These are phyloP conservation scores for Megamerina dolium DNA, from an alignment of 2,888 invertebrate genomes.

Conservation along the genomic window DNA sequence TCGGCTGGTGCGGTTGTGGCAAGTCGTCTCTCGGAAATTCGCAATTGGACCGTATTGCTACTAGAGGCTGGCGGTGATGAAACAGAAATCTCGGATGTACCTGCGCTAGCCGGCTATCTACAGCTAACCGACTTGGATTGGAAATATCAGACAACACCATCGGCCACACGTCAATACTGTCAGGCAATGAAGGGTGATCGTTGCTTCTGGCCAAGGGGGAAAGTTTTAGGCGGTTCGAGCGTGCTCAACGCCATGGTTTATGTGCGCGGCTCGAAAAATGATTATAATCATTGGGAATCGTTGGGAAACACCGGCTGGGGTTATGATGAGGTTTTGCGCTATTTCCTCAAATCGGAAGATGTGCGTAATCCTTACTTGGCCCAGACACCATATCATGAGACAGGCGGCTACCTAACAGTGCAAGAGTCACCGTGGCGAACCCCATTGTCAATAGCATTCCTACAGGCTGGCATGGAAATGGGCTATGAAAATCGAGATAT, in stretches of 20 bases:
- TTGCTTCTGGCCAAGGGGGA: slow-evolving; percentile 89
- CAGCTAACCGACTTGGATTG: slow-evolving; percentile 85
- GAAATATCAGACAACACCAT: slow-evolving; percentile 84
- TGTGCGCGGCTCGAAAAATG: slow-evolving; percentile 77
- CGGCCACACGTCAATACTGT: slow-evolving; percentile 71
- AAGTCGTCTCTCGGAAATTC: slow-evolving; percentile 71
- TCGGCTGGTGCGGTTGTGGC: slow-evolving; percentile 87
- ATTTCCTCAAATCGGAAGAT: slow-evolving; percentile 83
- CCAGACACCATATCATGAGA: slow-evolving; percentile 66
- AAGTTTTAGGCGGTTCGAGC: slow-evolving; percentile 81
- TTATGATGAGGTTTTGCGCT: slow-evolving; percentile 72
- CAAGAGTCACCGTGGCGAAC: slow-evolving; percentile 81
- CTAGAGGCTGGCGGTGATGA: slow-evolving; percentile 85
- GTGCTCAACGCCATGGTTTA: slow-evolving; percentile 90
- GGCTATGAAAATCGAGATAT: slow-evolving; percentile 76
- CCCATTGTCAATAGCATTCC: slow-evolving; percentile 73
- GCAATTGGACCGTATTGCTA: slow-evolving; percentile 76
- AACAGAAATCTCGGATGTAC: slow-evolving; percentile 82
- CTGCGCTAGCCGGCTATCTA: slow-evolving; percentile 75
- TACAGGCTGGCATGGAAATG: slow-evolving; percentile 74
- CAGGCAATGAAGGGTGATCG: slow-evolving; percentile 80
- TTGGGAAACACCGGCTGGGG: slow-evolving; percentile 84
- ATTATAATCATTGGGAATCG: slow-evolving; percentile 82
- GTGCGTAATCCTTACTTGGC: slow-evolving; percentile 77
- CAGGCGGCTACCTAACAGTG: slow-evolving; percentile 76